Evolutionary conservation across 2,888 invertebrate genomes (phyloP).

Genomic region (Mimas tiliae): DNA sequence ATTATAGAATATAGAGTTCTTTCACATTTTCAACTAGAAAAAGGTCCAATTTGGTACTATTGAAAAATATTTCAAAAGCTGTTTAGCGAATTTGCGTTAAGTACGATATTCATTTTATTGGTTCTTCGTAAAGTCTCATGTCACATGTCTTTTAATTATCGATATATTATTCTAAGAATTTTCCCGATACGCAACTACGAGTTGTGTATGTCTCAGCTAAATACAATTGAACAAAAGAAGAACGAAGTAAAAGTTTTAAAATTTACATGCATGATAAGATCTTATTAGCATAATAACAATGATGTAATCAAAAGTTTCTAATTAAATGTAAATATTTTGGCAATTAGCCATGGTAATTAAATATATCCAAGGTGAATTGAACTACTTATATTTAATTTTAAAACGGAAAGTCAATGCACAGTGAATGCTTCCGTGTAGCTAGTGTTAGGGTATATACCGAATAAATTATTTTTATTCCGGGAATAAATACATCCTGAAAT

Average conservation of each 20-base stretch:
- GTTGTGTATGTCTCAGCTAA: not conserved
- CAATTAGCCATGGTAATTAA: not conserved
- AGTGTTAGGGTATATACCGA: not conserved
- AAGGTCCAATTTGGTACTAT: no score
- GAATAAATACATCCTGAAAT: no score
- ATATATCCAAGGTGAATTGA: not conserved
- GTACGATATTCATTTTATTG: no score
- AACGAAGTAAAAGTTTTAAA: not conserved
- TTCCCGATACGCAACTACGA: no score
- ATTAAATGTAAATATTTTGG: not conserved
- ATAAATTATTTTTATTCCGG: not conserved
- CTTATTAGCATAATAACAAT: not conserved
- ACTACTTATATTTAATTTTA: not conserved
- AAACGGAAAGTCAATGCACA: not conserved
- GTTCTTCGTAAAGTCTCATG: no score
- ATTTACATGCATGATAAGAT: not conserved
- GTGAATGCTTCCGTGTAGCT: not conserved
- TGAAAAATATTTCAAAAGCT: no score
- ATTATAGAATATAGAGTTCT: no score
- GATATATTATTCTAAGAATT: no score
- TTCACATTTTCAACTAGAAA: no score
- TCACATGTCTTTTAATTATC: no score
- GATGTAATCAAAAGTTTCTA: not conserved
- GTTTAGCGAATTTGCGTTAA: no score
- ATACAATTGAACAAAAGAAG: not conserved